Percentiles rank a stretch among this genome's conserved stretches.
phyloP scores from a whole-genome alignment of 1,140 invertebrate genomes.

The Drosophila teissieri region DNA sequence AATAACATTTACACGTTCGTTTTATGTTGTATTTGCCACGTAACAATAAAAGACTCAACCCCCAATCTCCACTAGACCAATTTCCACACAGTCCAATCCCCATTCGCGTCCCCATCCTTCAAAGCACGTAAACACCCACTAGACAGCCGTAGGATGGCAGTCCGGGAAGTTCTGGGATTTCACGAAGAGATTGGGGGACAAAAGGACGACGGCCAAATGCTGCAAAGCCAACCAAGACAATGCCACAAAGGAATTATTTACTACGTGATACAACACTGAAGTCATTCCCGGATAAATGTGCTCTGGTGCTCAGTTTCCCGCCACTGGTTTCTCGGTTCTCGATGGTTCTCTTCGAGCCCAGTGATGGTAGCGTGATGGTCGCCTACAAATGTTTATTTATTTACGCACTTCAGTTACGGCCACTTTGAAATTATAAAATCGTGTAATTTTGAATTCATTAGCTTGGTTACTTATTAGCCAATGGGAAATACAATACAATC shows the following conservation, averaged over 20 bases:
- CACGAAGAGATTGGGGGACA: conserved; percentile 20
- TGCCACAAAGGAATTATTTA: conserved; percentile 83
- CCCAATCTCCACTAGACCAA: conserved; percentile 57
- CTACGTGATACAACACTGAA: conserved; percentile 81
- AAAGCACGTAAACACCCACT: conserved; percentile 46
- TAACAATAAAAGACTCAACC: conserved; percentile 69
- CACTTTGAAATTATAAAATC: background rate
- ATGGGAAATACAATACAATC: background rate
- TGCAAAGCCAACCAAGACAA: conserved; percentile 77
- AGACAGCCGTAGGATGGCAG: conserved; percentile 29
- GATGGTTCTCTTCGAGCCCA: conserved; percentile 28
- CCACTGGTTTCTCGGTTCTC: conserved; percentile 4
- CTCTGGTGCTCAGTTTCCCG: conserved; percentile 57
- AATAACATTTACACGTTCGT: conserved; percentile 83
- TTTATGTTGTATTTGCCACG: conserved; percentile 82
- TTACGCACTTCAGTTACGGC: background rate
- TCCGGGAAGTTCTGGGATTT: conserved; percentile 36
- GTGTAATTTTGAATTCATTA: background rate
- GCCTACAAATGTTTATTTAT: conserved; percentile 14
- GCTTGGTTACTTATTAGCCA: background rate
- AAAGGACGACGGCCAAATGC: conserved; percentile 47
- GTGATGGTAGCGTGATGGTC: conserved; percentile 39
- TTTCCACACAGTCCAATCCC: conserved; percentile 24
- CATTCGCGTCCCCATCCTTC: background rate
- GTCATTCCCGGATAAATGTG: conserved; percentile 79